Evolutionary conservation across 2,113 vertebrate genomes (phyloP), one percentile per base, ranked within the genome.

Genomic region (Pongo pygmaeus): DNA sequence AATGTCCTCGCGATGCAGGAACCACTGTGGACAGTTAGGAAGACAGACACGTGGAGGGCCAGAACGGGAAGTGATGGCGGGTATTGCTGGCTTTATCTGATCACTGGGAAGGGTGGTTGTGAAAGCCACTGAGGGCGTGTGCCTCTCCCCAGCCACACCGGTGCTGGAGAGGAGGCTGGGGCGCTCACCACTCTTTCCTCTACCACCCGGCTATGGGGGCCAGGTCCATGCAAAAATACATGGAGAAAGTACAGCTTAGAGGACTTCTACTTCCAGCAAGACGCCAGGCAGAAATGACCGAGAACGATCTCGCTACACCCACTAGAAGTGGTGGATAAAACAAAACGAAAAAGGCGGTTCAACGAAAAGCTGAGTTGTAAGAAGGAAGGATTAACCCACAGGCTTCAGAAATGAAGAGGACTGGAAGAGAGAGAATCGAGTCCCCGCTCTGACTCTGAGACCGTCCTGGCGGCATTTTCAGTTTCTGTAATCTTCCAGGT

Each of bases 311-410:
- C 43, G 10, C 43, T 0, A 1, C 0, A 17, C 4, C 25, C 77
- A 35, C 32, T 1, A 6, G 35, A 59, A n/a, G 8, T 0, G 2
- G 69, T 2, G 0, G 8, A 8, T 3, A 13, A 17, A 25, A 18
- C 11, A 38, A 27, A 30, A 7, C 6, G 5, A 81, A 46, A 14
- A n/a, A 17, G 12, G n/a, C 0, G 2, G 32, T 27, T 30, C 18
- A 1, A 6, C 1, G 18, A 67, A 40, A 1, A 11, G 14, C 7
- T 5, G 32, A 16, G 35, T 2, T 13, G 25, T 43, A 8, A 46
- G 57, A 35, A 18, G 14, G 32, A n/a, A 74, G 11, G 2, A 7
- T 8, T 22, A 61, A 12, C 27, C 35, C 74, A 38, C 1, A 4
- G 72, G 22, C 43, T 6, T 35, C 12, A 27, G 18, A 35, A 43